Base-by-base conservation (phyloP, 2,113 vertebrate genomes). In the Pogonocichla stellata region DNA sequence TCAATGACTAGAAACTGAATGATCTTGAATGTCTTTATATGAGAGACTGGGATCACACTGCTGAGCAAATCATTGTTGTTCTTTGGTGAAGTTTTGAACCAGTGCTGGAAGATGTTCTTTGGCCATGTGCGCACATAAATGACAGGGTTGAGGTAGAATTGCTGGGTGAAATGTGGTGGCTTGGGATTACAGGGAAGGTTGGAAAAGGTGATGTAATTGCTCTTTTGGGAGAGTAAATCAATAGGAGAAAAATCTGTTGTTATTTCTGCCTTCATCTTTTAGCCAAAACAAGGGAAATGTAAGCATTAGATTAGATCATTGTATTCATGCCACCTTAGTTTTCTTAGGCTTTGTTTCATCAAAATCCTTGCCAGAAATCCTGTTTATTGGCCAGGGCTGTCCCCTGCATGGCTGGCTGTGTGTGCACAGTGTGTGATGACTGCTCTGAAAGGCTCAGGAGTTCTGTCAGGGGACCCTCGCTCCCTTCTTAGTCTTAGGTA, bases 401-500 rank as follows among this genome's bases (percentile, higher is more conserved):
- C 0, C 23, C 13, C 18, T 43, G 42, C 2, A 0, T 31, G 48
- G n/a, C 1, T 47, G 57, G 50, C 50, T 51, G 26, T 36, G 2
- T 22, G n/a, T 43, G 58, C 14, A 6, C 45, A 5, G 54, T 4
- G 4, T 6, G 38, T 36, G 13, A 3, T 2, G 7, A 1, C 48
- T 16, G 45, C 66, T 48, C 56, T 31, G 47, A 58, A 43, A 20
- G 64, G 24, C 50, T n/a, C 67, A 38, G 58, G 18, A 38, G 18
- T 38, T 79, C 0, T 18, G 17, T 23, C 5, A 0, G 0, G 43
- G 36, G 43, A 71, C 28, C 23, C 54, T 85, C 1, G 0, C 43
- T 81, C 2, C 0, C 64, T 61, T 20, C n/a, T 1, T 58, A 22
- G 19, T 45, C 29, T 40, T 19, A 33, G 33, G 24, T 62, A 6